Percentiles rank a stretch among this genome's conserved stretches.
phyloP scores from a whole-genome alignment of 2,888 invertebrate genomes.

The Philonicus albiceps region DNA sequence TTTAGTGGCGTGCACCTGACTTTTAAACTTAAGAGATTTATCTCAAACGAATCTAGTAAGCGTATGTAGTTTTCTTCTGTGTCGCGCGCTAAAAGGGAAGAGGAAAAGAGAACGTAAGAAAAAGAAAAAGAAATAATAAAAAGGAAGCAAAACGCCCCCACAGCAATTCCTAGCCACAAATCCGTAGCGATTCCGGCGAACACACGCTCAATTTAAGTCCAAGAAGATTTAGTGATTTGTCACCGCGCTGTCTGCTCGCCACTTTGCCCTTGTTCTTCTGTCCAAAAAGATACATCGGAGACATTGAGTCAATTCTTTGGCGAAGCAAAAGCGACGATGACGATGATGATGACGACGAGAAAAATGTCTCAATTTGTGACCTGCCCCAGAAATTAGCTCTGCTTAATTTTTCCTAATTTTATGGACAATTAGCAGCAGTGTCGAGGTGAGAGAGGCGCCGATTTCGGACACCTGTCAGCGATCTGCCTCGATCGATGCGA shows the following conservation, averaged over 20 bases:
- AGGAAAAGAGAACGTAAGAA: neutral
- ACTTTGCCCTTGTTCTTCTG: neutral
- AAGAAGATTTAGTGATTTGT: slow-evolving; percentile 19
- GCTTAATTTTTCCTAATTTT: slow-evolving; percentile 38
- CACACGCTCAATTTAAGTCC: neutral
- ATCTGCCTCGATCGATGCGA: neutral
- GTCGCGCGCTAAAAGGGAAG: neutral
- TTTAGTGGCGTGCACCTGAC: neutral
- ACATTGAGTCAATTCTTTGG: neutral
- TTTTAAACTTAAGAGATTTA: neutral
- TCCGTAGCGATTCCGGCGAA: neutral
- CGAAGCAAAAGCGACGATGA: neutral
- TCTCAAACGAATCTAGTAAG: neutral
- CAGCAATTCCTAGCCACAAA: neutral
- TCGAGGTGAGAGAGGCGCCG: neutral
- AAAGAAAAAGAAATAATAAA: neutral
- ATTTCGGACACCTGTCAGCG: slow-evolving; percentile 12
- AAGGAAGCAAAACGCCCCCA: neutral
- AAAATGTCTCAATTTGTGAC: slow-evolving; percentile 28
- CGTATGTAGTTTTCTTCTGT: neutral
- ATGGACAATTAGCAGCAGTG: slow-evolving; percentile 27
- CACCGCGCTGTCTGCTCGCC: neutral
- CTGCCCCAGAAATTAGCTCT: slow-evolving; percentile 19
- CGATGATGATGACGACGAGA: neutral
- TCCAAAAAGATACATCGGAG: neutral